These are phyloP conservation scores for Drosophila paramelanica DNA, from an alignment of 2,888 invertebrate species.

Conservation along the genomic window DNA sequence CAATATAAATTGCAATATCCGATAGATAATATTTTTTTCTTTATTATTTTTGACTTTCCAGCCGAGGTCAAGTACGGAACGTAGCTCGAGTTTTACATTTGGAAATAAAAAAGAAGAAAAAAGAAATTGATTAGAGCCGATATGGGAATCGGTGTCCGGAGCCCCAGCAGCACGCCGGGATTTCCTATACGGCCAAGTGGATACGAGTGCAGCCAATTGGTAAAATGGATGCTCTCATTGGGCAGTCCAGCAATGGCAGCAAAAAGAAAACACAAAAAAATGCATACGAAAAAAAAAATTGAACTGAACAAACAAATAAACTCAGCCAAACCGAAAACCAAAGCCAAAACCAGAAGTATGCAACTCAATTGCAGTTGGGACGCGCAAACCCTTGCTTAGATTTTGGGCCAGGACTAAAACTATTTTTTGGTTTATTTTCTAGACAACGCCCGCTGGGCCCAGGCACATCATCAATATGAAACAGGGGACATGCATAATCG, in stretches of 20 bases:
- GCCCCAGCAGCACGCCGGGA: conserved; percentile 29
- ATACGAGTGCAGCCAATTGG: conserved; percentile 69
- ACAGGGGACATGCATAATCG: conserved; percentile 74
- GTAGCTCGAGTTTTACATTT: conserved; percentile 51
- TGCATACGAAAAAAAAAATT: conserved; percentile 15
- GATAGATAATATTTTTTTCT: background rate
- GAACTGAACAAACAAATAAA: conserved; percentile 54
- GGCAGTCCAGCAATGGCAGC: background rate
- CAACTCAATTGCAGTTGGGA: conserved; percentile 46
- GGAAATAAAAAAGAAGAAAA: conserved; percentile 71
- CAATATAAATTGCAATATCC: background rate
- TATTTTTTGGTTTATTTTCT: conserved; percentile 64
- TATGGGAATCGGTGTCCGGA: conserved; percentile 17
- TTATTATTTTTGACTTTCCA: background rate
- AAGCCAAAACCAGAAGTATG: conserved; percentile 58
- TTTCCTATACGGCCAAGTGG: conserved; percentile 39
- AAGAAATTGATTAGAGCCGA: conserved; percentile 70
- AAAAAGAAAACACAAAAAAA: conserved; percentile 1
- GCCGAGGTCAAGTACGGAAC: conserved; percentile 11
- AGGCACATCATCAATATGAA: conserved; percentile 71
- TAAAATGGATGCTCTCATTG: conserved; percentile 52
- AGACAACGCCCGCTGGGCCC: conserved; percentile 25
- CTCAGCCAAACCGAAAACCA: conserved; percentile 41
- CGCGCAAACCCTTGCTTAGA: conserved; percentile 10
- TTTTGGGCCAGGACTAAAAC: conserved; percentile 27